phyloP scores from a whole-genome alignment of 2,113 vertebrate genomes.

The Ctenodactylus gundi region DNA sequence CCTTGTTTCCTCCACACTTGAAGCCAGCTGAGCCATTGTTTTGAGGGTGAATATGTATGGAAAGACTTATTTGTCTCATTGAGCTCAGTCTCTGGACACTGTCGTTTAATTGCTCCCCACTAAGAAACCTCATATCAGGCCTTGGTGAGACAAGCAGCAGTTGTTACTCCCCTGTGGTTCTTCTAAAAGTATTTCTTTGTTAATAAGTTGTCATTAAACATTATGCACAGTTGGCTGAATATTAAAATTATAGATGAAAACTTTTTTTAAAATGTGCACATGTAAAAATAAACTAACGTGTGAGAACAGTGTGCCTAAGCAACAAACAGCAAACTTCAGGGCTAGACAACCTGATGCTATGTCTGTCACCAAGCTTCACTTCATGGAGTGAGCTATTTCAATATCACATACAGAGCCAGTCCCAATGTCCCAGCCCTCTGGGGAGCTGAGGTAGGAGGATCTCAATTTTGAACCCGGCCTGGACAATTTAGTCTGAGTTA shows the following conservation, averaged over 20 bases:
- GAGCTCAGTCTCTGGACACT: neutral
- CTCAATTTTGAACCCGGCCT: no score
- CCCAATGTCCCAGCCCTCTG: no score
- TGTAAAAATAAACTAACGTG: constrained; percentile 67
- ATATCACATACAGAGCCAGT: constrained; percentile 26
- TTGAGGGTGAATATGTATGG: neutral
- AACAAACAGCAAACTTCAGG: constrained; percentile 3
- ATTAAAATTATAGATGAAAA: constrained; percentile 57
- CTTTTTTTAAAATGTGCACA: neutral
- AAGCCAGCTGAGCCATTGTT: neutral
- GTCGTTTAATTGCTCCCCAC: neutral
- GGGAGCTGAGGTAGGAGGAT: no score
- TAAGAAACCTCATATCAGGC: constrained; percentile 42
- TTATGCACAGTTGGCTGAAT: constrained; percentile 45
- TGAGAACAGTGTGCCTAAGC: constrained; percentile 51
- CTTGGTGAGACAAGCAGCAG: constrained; percentile 33
- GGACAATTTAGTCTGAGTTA: no score
- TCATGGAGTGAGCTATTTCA: constrained; percentile 17
- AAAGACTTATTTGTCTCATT: neutral
- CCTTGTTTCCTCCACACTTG: neutral
- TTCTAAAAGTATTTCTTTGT: constrained; percentile 50
- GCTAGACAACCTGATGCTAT: neutral
- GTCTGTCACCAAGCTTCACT: constrained; percentile 46
- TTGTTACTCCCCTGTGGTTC: constrained; percentile 44
- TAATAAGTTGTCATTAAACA: constrained; percentile 53